A percentile compares a stretch with the other conserved stretches of the same genome.
These are phyloP conservation scores for Cephus sareptanus DNA, from an alignment of 2,888 invertebrate genomes.

Conservation along the genomic window DNA sequence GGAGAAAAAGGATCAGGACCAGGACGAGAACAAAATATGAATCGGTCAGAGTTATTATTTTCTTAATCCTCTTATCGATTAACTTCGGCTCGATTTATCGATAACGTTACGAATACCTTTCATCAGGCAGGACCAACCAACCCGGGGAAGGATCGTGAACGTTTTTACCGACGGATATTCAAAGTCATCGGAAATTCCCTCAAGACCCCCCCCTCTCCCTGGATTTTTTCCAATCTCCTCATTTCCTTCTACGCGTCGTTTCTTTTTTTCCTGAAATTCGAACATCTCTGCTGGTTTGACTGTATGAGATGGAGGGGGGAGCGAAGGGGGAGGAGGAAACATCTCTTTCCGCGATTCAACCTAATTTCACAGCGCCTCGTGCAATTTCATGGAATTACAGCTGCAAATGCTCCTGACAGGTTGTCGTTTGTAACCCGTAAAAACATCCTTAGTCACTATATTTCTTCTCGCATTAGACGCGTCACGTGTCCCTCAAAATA, in stretches of 20 bases:
- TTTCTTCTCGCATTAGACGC: background rate
- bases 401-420: background rate
- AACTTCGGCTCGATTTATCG: background rate
- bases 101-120: too few species aligned
- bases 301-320: too few species aligned
- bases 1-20: constrained; percentile 27
- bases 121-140: too few species aligned
- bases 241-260: background rate
- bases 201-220: too few species aligned
- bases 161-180: background rate
- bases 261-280: too few species aligned
- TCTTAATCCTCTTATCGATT: constrained; percentile 7
- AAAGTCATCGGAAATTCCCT: background rate
- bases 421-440: background rate
- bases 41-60: constrained; percentile 8
- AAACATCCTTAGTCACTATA: background rate
- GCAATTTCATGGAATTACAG: background rate
- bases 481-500: background rate
- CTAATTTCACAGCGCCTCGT: background rate
- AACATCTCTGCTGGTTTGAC: too few species aligned
- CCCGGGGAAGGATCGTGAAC: too few species aligned
- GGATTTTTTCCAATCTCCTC: background rate
- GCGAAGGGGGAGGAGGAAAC: too few species aligned
- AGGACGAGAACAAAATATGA: constrained; percentile 23
- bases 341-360: background rate